Percentiles rank a stretch among this genome's conserved stretches.
These are phyloP conservation scores for Gyrodactylus bullatarudis DNA, from an alignment of 1,140 invertebrate species.

Conservation along the genomic window DNA sequence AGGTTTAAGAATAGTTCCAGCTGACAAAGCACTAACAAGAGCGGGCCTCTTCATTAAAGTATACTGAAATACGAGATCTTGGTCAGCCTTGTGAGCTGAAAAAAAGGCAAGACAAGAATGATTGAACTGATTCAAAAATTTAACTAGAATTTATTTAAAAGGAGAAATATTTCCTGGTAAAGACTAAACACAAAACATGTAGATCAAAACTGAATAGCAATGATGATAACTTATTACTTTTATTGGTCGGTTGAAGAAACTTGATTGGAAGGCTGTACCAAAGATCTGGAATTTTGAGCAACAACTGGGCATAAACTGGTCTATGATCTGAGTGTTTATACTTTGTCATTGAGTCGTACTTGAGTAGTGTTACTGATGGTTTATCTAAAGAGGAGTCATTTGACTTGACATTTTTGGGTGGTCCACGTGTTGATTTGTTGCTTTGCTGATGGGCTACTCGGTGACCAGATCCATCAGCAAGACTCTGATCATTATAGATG, in stretches of 20 bases:
- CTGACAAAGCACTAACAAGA: not conserved
- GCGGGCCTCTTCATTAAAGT: not conserved
- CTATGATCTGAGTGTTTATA: slow-evolving; percentile 6
- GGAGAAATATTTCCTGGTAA: too few relatives aligned
- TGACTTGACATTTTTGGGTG: not conserved
- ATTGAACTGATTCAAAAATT: not conserved
- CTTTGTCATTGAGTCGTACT: not conserved
- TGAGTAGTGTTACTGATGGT: not conserved
- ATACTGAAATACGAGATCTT: not conserved
- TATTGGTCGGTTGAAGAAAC: not conserved
- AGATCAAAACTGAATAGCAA: too few relatives aligned
- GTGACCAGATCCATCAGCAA: not conserved
- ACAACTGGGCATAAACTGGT: not conserved
- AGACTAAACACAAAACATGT: too few relatives aligned
- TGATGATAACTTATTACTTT: too few relatives aligned
- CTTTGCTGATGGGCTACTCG: not conserved
- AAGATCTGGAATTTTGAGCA: not conserved
- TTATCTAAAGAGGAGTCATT: not conserved
- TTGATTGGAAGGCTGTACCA: not conserved
- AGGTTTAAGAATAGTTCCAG: not conserved
- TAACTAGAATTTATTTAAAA: not conserved
- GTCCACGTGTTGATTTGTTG: not conserved
- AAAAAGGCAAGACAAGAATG: not conserved
- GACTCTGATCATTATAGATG: not conserved
- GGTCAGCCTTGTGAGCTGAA: not conserved